Conservation (phyloP, 2,888 invertebrate species). For the Epirrhoe alternata region DNA sequence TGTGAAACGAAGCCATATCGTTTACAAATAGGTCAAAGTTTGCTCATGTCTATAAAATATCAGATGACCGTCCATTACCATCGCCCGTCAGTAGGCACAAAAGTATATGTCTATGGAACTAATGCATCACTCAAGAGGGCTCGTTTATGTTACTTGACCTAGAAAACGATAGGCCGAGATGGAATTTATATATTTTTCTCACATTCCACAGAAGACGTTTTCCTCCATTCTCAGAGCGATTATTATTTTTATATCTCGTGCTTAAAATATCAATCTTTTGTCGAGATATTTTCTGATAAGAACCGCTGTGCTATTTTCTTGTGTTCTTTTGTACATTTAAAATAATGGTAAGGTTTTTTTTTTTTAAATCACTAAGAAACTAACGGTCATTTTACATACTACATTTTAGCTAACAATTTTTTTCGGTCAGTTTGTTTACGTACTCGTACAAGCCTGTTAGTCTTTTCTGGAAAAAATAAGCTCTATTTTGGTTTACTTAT, state of each 20-base stretch:
- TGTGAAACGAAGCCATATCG: slow-evolving; percentile 12
- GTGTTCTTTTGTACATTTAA: neutral
- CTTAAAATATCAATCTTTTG: slow-evolving; percentile 14
- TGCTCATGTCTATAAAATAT: slow-evolving; percentile 34
- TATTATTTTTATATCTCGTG: slow-evolving; percentile 27
- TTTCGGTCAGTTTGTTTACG: no score
- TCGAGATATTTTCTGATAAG: slow-evolving; percentile 7
- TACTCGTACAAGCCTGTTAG: no score
- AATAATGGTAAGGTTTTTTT: neutral
- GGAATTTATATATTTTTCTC: slow-evolving; percentile 30
- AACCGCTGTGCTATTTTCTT: neutral
- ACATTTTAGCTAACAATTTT: no score
- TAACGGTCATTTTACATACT: no score
- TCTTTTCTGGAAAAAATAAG: no score
- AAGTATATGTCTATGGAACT: slow-evolving; percentile 25
- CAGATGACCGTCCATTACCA: slow-evolving; percentile 35
- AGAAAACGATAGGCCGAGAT: slow-evolving; percentile 30
- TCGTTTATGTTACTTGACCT: slow-evolving; percentile 36
- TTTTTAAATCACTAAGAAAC: no score
- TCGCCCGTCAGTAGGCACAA: slow-evolving; percentile 17
- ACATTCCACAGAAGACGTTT: slow-evolving; percentile 22
- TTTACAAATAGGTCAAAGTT: slow-evolving; percentile 26
- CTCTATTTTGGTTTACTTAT: no score
- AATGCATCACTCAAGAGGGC: slow-evolving; percentile 28
- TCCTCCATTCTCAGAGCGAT: slow-evolving; percentile 15